Evolutionary conservation across 2,888 invertebrate genomes (phyloP), one percentile per base, ranked within the genome.

Genomic region (Gordius sp.): DNA sequence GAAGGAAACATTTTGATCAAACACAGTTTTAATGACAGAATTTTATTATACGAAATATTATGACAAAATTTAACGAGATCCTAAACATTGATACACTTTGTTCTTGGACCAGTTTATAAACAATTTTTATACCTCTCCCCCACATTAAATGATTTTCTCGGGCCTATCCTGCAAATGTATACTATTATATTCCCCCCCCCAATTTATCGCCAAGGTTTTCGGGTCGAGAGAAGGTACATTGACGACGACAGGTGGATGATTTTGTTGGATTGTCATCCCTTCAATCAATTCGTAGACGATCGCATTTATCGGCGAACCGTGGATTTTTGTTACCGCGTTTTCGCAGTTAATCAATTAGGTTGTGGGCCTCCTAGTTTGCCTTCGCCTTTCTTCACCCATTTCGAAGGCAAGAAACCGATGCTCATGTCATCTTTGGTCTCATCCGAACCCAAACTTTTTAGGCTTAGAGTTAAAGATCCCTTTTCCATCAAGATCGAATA

Each of bases 401-500:
- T 4, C 4, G n/a, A 18, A 4, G 8, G 47, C 20, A 47, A 47
- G 20, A 47, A 47, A 47, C 47, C 47, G 8, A 47, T 20, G 4
- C 20, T 47, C 16, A 8, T 47, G 4, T 18, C 8, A 4, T 13
- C 8, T n/a, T 47, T 47, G 4, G 23, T 47, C 23, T 47, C 16
- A 8, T 20, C 20, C 20, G 20, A 13, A n/a, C 47, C 47, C 23
- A 47, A 47, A 47, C 20, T 47, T n/a, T 47, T 47, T 23, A 47
- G 8, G 4, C 20, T 47, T 4, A 20, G 23, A 20, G 20, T 47
- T 23, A 47, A 47, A 20, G 47, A 47, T 47, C 20, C 20, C 4
- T 47, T 47, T 47, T 47, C 47, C 20, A 8, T 47, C 47, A 47
- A 47, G 20, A 47, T 47, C 23, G 47, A 47, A 18, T 47, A 18